These are phyloP conservation scores for Gallinago media DNA, from an alignment of 2,113 vertebrate genomes.

Conservation along the genomic window DNA sequence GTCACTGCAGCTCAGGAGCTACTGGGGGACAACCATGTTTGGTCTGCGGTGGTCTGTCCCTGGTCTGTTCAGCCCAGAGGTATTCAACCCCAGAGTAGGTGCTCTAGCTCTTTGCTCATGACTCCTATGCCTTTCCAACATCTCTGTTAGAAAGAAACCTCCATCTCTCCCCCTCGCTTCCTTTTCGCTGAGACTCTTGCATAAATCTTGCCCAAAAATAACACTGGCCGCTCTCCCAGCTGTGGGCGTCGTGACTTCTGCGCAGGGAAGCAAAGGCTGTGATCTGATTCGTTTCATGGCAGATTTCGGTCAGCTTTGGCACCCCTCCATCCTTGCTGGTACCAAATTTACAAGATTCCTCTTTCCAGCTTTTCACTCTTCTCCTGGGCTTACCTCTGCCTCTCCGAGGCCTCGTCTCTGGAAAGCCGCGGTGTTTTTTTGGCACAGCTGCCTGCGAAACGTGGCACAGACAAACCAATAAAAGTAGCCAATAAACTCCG, in stretches of 20 bases:
- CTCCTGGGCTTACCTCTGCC: background rate
- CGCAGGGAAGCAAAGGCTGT: background rate
- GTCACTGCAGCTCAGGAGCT: background rate
- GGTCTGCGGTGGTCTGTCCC: background rate
- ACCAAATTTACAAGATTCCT: background rate
- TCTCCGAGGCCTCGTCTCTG: background rate
- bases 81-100: background rate
- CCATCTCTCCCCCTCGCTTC: background rate
- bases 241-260: background rate
- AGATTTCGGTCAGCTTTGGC: background rate
- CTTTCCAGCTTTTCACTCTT: background rate
- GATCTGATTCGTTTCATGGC: background rate
- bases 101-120: background rate
- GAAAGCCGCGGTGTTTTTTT: background rate
- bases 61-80: background rate
- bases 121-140: background rate
- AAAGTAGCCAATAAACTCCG: background rate
- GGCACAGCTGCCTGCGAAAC: background rate
- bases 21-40: fast-evolving
- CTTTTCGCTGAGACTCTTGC: background rate
- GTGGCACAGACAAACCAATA: background rate
- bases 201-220: constrained; percentile 50
- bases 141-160: background rate
- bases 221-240: constrained; percentile 46
- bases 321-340: background rate